Evolutionary conservation across 2,797 vertebrate species (phyloP), one percentile per base, ranked within the genome.

Genomic region (Pyrocephalus nanus): DNA sequence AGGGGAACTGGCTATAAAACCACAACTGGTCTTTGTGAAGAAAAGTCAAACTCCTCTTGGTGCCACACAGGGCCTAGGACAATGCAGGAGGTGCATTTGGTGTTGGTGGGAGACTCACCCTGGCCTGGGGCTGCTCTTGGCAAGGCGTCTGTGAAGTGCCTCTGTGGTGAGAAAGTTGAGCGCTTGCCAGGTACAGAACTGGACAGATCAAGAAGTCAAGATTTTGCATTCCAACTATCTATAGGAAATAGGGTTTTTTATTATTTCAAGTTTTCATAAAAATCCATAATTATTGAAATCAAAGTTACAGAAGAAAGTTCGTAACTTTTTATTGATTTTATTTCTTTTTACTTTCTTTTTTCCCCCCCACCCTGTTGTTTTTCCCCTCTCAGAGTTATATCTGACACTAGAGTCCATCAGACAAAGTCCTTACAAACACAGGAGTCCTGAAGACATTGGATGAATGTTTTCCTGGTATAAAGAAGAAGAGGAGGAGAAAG

Each of bases 271-370:
- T 98, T 97, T 97, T 98, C 97, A 98, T 98, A 99, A 98, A 99
- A 99, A 99, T 99, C 98, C 98, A 98, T 98, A 98, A 96, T 97
- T 98, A 98, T 97, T 98, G 98, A 99, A 98, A 98, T 98, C 98
- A 98, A 98, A 99, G 98, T 98, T 98, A 98, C 98, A 98, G 98
- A 98, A 98, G 97, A 98, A 96, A 98, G 98, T 97, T 98, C 11
- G 97, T 98, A 98, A 98, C 97, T 97, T 97, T 97, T 97, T 97
- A 96, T 96, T 96, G 93, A 97, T 96, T 95, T 96, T 97, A 97
- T 97, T 97, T 96, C 94, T 92, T 93, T 95, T 96, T 93, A 90
- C 54, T 97, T 96, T 94, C 88, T 71, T 96, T 83, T 83, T 75
- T 23, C 62, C 92, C n/a, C 70, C 90, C 75, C 75, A 53, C 51